Evolutionary conservation across 2,113 vertebrate genomes (phyloP).

Genomic region (Cottus gobio): DNA sequence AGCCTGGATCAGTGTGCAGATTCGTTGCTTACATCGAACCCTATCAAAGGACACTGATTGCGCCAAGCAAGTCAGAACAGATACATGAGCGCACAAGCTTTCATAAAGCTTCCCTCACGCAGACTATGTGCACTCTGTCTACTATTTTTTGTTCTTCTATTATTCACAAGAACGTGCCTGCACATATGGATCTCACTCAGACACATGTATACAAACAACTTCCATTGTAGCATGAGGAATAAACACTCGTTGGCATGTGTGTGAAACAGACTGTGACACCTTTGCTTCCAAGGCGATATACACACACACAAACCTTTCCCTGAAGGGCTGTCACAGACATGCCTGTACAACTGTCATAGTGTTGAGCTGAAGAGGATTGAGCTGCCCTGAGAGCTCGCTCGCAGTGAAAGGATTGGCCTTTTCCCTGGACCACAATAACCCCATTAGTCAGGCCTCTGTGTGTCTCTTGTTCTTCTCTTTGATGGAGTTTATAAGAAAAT

Average conservation of each 20-base stretch:
- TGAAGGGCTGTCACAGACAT: constrained; percentile 41
- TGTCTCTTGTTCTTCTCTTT: constrained; percentile 35
- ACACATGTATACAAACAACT: constrained; percentile 1
- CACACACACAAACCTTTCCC: constrained; percentile 24
- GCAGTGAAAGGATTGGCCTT: constrained; percentile 48
- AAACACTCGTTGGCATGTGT: constrained; percentile 8
- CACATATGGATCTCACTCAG: constrained; percentile 1
- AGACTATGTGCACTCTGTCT: background rate
- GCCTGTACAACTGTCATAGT: constrained; percentile 47
- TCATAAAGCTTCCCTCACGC: constrained; percentile 21
- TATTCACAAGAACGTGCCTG: constrained; percentile 28
- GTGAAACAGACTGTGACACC: constrained; percentile 29
- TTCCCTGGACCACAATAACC: constrained; percentile 45
- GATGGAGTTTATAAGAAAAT: constrained; percentile 31
- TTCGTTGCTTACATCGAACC: constrained; percentile 50
- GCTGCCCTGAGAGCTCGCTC: constrained; percentile 37
- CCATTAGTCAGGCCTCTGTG: constrained; percentile 47
- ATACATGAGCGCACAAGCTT: constrained; percentile 30
- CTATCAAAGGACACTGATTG: constrained; percentile 73
- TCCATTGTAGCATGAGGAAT: background rate
- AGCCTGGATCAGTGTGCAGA: constrained; percentile 50
- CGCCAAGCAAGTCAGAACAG: constrained; percentile 62
- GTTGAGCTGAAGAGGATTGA: constrained; percentile 37
- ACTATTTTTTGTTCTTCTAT: constrained; percentile 7
- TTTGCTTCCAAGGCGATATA: constrained; percentile 14